Conservation (phyloP, 2,888 invertebrate genomes). For the Hypena proboscidalis region DNA sequence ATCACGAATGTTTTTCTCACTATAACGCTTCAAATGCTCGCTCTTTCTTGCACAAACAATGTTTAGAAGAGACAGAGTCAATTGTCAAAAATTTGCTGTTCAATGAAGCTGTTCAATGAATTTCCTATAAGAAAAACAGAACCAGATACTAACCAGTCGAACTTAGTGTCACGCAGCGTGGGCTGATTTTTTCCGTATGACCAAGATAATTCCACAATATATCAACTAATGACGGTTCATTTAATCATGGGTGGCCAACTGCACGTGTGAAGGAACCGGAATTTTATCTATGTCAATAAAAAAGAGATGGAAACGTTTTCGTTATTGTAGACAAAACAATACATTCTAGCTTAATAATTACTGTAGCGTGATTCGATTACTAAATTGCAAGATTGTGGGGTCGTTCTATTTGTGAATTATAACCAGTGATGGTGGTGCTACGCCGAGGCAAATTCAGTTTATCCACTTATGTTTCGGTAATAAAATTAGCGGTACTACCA, state of each 20-base stretch:
- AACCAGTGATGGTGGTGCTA: conserved; percentile 17
- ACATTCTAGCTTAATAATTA: neutral
- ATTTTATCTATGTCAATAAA: conserved; percentile 7
- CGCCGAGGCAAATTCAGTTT: conserved; percentile 21
- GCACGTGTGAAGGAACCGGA: conserved; percentile 7
- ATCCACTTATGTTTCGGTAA: conserved; percentile 7
- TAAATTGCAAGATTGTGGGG: conserved; percentile 9
- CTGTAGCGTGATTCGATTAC: conserved; percentile 7
- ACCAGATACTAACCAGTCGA: conserved; percentile 37
- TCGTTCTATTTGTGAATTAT: conserved; percentile 7
- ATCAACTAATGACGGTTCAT: conserved; percentile 28
- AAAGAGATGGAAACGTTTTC: conserved; percentile 16
- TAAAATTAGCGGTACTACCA: conserved; percentile 21
- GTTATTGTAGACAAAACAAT: conserved; percentile 17
- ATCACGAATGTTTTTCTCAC: conserved; percentile 14
- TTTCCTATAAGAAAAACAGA: neutral
- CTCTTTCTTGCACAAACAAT: conserved; percentile 18
- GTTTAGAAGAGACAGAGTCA: conserved; percentile 21
- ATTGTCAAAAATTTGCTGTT: conserved; percentile 31
- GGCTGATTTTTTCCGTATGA: conserved; percentile 25
- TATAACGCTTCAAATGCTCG: conserved; percentile 24
- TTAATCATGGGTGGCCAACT: conserved; percentile 29
- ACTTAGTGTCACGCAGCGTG: conserved; percentile 22
- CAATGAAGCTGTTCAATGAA: neutral
- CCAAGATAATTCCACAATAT: conserved; percentile 28